Evolutionary conservation across 1,140 invertebrate species (phyloP).

Genomic region (Anthonomus grandis): DNA sequence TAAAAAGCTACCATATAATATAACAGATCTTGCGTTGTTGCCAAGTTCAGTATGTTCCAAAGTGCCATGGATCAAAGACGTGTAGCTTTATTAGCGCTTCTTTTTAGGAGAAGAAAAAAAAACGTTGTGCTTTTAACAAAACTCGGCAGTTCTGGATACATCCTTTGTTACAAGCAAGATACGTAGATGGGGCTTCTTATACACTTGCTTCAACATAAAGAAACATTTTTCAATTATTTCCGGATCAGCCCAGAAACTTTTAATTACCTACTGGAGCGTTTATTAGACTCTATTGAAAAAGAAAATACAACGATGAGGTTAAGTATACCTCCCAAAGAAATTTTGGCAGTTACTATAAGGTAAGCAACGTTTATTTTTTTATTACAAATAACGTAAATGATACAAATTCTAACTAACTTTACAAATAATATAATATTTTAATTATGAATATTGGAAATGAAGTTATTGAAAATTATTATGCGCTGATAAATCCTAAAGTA

Average conservation of each 20-base stretch:
- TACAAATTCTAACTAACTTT: too few species aligned
- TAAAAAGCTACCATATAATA: neutral
- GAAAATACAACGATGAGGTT: slow-evolving; percentile 20
- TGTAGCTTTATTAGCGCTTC: neutral
- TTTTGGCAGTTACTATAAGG: slow-evolving; percentile 15
- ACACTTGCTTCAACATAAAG: neutral
- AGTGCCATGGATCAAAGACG: neutral
- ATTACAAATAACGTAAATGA: too few species aligned
- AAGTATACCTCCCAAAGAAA: slow-evolving; percentile 20
- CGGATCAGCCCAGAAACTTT: slow-evolving; percentile 7
- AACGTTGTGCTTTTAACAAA: neutral
- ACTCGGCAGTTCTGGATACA: neutral
- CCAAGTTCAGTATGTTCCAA: neutral
- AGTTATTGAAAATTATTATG: too few species aligned
- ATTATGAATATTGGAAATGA: too few species aligned
- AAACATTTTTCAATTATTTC: slow-evolving; percentile 6
- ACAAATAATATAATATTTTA: too few species aligned
- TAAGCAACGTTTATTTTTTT: slow-evolving; percentile 11
- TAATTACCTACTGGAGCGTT: slow-evolving; percentile 6
- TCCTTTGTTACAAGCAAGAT: slow-evolving; percentile 1
- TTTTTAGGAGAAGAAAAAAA: neutral
- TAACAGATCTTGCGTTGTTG: neutral
- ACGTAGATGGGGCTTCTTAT: neutral
- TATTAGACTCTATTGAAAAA: neutral
- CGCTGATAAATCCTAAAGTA: too few species aligned